These are phyloP conservation scores for Neotragus moschatus DNA, from an alignment of 2,113 vertebrate species.

Conservation along the genomic window DNA sequence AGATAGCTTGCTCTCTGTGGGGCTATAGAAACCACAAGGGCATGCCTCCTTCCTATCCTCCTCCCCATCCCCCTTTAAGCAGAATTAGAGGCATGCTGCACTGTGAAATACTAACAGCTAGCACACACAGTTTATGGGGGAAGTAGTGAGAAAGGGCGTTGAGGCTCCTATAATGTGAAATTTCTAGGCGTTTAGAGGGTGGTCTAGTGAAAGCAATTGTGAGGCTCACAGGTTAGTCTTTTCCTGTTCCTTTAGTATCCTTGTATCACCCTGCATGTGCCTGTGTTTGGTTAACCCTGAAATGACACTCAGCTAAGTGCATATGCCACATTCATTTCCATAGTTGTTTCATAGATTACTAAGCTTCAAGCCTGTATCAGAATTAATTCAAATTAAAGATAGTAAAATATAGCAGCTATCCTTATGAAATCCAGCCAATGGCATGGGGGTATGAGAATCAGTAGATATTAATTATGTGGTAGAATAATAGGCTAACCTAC, in stretches of 20 bases:
- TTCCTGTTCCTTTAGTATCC: not conserved
- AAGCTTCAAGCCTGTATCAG: not conserved
- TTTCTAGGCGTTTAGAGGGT: not conserved
- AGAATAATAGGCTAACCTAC: not conserved
- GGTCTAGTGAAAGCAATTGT: not conserved
- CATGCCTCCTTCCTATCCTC: not conserved
- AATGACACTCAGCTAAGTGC: not conserved
- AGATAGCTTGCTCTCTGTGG: not conserved
- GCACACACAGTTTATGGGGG: not conserved
- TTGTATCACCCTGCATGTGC: not conserved
- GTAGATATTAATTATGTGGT: not conserved
- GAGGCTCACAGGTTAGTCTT: not conserved
- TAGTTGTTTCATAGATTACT: not conserved
- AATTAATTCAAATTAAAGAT: not conserved
- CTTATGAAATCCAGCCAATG: conserved; percentile 3
- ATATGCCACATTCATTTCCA: not conserved
- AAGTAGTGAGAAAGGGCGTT: not conserved
- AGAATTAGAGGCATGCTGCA: not conserved
- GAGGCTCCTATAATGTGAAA: not conserved
- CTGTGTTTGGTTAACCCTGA: not conserved
- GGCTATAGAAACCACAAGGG: not conserved
- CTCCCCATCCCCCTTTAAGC: not conserved
- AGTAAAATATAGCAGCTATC: not conserved
- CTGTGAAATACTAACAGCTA: not conserved
- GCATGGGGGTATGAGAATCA: not conserved